Base-by-base conservation (phyloP, 1,140 invertebrate genomes). In the Euschistus heros region DNA sequence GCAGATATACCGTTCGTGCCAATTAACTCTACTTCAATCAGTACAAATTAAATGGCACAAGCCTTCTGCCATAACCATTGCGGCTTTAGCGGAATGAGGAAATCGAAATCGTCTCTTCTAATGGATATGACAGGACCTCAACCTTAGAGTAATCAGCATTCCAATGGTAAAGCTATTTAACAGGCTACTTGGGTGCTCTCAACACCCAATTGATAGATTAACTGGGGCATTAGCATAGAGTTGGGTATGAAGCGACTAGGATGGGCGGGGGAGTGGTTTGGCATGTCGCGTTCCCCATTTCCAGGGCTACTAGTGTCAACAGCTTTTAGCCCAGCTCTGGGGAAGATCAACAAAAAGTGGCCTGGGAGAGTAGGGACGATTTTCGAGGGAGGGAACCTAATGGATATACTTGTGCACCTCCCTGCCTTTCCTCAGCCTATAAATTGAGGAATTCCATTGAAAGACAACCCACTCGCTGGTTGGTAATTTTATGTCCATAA, bases 331-430 rank as follows among this genome's bases (percentile, higher is more conserved):
- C 54, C 18, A 24, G 18, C 54, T 26, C 54, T 17, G 24, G 20
- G 54, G 54, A 57, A 57, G 54, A 57, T 57, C 54, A 57, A 57
- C 54, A 57, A 57, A 57, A 57, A 57, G 54, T 57, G 54, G 54
- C 54, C 14, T 57, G 24, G 54, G 54, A 22, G 54, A 24, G 24
- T 26, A 18, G 47, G 47, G 47, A 22, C 47, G 47, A 50, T 50
- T 50, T 50, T 50, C 3, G 47, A 18, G 47, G 47, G 47, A 27
- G 54, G 22, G 24, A 27, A 24, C 18, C 54, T 57, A 57, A 57
- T 57, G 54, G 54, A 57, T 57, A 57, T 57, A 57, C 54, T 57
- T 57, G 54, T 57, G 54, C 54, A 57, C 54, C 54, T 57, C 54
- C 54, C 24, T 14, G 54, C 2, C 14, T 15, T 13, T 57, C 54